Percentiles rank a stretch among this genome's conserved stretches.
These are phyloP conservation scores for Brachylomia viminalis DNA, from an alignment of 2,888 invertebrate species.

Conservation along the genomic window DNA sequence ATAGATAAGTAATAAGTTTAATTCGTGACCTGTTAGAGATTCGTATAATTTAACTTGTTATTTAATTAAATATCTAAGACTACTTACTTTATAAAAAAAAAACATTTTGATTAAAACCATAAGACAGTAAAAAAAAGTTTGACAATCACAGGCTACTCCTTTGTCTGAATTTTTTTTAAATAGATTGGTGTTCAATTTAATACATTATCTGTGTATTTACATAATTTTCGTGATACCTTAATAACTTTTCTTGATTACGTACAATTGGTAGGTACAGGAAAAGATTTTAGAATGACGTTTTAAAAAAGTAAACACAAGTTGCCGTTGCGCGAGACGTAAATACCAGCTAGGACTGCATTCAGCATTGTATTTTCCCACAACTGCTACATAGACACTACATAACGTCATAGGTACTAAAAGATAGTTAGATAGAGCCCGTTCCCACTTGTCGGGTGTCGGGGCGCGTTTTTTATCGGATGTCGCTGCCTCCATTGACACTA, in stretches of 20 bases:
- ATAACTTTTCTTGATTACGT: not conserved
- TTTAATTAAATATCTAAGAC: not conserved
- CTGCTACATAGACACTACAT: not conserved
- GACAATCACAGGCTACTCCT: not conserved
- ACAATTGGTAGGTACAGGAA: not conserved
- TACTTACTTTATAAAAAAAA: not conserved
- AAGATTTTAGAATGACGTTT: not conserved
- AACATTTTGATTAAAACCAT: not conserved
- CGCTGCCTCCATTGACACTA: not conserved
- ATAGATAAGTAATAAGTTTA: not conserved
- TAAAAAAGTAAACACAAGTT: slow-evolving; percentile 6
- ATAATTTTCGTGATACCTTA: not conserved
- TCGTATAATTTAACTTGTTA: not conserved
- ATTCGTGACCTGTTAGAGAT: not conserved
- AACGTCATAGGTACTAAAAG: not conserved
- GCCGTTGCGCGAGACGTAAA: not conserved
- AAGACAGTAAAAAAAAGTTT: not conserved
- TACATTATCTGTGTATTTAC: not conserved
- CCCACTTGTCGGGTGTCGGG: not conserved
- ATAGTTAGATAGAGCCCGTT: not conserved
- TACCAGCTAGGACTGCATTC: not conserved
- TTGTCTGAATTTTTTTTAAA: not conserved
- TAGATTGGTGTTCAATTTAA: not conserved
- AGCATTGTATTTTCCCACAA: not conserved
- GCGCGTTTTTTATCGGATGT: not conserved